A percentile compares a stretch with the other conserved stretches of the same genome.
These are phyloP conservation scores for Leptopilina boulardi DNA, from an alignment of 1,140 invertebrate genomes.

Conservation along the genomic window DNA sequence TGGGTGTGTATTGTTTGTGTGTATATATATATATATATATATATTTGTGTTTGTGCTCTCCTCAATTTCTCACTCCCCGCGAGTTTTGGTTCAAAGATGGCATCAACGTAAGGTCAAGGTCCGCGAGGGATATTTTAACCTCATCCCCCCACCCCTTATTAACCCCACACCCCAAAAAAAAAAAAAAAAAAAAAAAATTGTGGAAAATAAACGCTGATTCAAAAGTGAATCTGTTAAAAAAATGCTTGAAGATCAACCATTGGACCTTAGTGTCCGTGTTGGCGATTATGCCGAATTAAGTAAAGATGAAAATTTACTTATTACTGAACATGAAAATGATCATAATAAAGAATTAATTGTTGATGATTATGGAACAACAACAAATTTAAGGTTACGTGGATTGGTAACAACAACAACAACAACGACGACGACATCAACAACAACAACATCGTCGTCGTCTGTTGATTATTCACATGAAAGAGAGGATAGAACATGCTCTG, in stretches of 20 bases:
- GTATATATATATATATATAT: too few relatives aligned
- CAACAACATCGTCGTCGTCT: background rate
- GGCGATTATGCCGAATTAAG: slow-evolving; percentile 68
- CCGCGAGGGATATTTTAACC: slow-evolving; percentile 27
- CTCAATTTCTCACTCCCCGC: slow-evolving; percentile 25
- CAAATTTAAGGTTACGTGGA: slow-evolving; percentile 58
- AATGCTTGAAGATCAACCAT: slow-evolving; percentile 74
- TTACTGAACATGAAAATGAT: slow-evolving; percentile 35
- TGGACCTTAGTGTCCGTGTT: slow-evolving; percentile 71
- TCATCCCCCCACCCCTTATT: too few relatives aligned
- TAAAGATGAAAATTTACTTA: slow-evolving; percentile 39
- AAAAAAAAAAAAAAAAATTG: slow-evolving; percentile 7
- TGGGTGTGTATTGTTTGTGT: too few relatives aligned
- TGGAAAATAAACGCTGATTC: background rate
- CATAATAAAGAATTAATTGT: slow-evolving; percentile 38
- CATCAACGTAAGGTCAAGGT: slow-evolving; percentile 41
- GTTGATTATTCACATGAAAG: slow-evolving; percentile 69
- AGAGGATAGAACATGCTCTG: slow-evolving; percentile 80
- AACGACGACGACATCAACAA: slow-evolving; percentile 17
- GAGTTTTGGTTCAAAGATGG: slow-evolving; percentile 48
- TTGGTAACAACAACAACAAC: slow-evolving; percentile 42
- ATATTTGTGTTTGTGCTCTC: too few relatives aligned
- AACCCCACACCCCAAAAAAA: too few relatives aligned
- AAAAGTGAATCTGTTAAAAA: slow-evolving; percentile 3
- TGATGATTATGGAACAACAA: slow-evolving; percentile 62